Percentiles rank a stretch among this genome's conserved stretches.
Conservation (phyloP, 1,140 invertebrate genomes). For the Drosophila yakuba region DNA sequence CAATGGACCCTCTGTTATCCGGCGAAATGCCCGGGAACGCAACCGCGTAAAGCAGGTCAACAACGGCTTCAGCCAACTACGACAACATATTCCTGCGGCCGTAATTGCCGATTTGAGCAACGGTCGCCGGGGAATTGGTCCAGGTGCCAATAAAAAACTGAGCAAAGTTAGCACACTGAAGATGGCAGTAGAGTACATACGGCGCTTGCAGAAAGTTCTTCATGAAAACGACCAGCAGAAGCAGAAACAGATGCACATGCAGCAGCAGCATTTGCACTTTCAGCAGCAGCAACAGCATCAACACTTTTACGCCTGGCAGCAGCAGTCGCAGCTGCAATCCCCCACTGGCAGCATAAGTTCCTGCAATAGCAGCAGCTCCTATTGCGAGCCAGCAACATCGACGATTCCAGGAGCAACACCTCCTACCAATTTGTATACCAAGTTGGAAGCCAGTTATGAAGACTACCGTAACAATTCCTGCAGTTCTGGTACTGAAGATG, state of each 20-base stretch:
- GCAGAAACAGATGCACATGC: conserved; percentile 27
- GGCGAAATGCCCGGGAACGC: conserved; percentile 95
- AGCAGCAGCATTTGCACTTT: conserved; percentile 57
- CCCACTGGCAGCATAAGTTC: conserved; percentile 53
- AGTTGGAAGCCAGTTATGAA: conserved; percentile 60
- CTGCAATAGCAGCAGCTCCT: conserved; percentile 39
- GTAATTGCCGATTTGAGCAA: conserved; percentile 89
- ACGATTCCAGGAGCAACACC: conserved; percentile 22
- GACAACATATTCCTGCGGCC: conserved; percentile 93
- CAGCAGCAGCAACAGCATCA: conserved; percentile 58
- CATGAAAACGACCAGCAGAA: conserved; percentile 70
- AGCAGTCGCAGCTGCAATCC: conserved; percentile 48
- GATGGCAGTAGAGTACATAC: conserved; percentile 97
- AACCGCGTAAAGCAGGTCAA: conserved; percentile 98
- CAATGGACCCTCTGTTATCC: conserved; percentile 88
- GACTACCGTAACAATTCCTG: conserved; percentile 75
- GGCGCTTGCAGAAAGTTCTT: conserved; percentile 92
- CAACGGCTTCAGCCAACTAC: conserved; percentile 94
- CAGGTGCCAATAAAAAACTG: conserved; percentile 92
- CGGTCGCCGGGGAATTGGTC: conserved; percentile 86
- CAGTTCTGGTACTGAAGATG: conserved; percentile 89
- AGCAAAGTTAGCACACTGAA: conserved; percentile 98
- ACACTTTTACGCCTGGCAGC: conserved; percentile 55
- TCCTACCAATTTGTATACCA: conserved; percentile 16
- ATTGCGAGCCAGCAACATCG: conserved; percentile 17